Base-by-base conservation (phyloP, 2,888 invertebrate species). In the Leptopilina myrica region DNA sequence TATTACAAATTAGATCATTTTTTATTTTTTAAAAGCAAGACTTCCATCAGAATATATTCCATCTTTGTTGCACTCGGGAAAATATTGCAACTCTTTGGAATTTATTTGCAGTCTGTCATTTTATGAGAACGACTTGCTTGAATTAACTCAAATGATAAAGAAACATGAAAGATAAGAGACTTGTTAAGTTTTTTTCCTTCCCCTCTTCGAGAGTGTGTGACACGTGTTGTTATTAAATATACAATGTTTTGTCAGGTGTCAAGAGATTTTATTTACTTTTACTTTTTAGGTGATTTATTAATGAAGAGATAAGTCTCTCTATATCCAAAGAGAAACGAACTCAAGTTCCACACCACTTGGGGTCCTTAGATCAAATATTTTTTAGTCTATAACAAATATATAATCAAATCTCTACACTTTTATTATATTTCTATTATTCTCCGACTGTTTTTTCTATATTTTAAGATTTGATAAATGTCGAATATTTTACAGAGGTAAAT, bases 171-270 rank as follows among this genome's bases (percentile, higher is more conserved):
- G 62, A 62, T 62, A 62, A 62, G 11, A 49, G 59, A 59, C 59
- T n/a, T 59, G 59, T 59, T 59, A 59, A 15, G n/a, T 15, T 62
- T 62, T 62, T 64, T 64, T 64, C 14, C 33, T 64, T 64, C 40
- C 12, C 40, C 14, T 14, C 33, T 2, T 15, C 49, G 43, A 49
- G 49, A 9, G 12, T 11, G 49, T 33, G 33, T 33, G 33, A 40
- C 64, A 64, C 64, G 40, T 64, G 64, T 64, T 64, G 6, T 20
- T 64, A 64, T 64, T 40, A 64, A 64, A 64, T 64, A 64, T 64
- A 64, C 64, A 64, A 64, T 64, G 33, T 64, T 33, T 12, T 64
- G 64, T 64, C 64, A 64, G 64, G 62, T 62, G 62, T 62, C 62
- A 62, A n/a, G 15, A 20, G 62, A 15, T 62, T 62, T 62, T 20